Evolutionary conservation across 2,888 invertebrate species (phyloP).

Genomic region (Marronus borbonicus): DNA sequence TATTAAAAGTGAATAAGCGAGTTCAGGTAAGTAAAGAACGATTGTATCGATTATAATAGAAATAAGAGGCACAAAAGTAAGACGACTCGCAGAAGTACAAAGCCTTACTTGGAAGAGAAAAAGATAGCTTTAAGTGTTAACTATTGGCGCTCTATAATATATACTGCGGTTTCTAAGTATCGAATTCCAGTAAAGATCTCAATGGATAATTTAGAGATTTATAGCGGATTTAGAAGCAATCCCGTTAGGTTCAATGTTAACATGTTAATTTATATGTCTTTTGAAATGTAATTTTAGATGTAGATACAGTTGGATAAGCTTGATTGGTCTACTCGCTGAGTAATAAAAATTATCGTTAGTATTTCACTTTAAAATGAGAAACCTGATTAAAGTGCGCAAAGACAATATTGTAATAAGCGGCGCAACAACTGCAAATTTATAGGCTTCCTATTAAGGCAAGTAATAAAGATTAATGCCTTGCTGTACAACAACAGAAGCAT

Average conservation of each 20-base stretch:
- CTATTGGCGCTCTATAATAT: not conserved
- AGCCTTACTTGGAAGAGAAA: slow-evolving; percentile 3
- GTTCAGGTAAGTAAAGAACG: not conserved
- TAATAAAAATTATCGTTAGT: slow-evolving; percentile 36
- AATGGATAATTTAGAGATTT: slow-evolving; percentile 27
- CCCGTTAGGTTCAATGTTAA: slow-evolving; percentile 23
- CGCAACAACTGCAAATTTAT: slow-evolving; percentile 39
- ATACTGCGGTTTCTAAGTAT: slow-evolving; percentile 6
- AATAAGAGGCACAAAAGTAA: not conserved
- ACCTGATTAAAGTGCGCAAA: slow-evolving; percentile 34
- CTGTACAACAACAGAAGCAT: slow-evolving; percentile 26
- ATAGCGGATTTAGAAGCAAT: slow-evolving; percentile 17
- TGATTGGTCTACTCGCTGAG: slow-evolving; percentile 20
- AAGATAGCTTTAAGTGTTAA: slow-evolving; percentile 4
- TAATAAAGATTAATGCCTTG: slow-evolving; percentile 41
- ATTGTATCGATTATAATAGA: not conserved
- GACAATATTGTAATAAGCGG: slow-evolving; percentile 40
- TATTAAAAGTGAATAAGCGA: not conserved
- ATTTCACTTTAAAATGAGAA: slow-evolving; percentile 35
- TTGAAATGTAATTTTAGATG: slow-evolving; percentile 16
- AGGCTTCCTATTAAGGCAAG: slow-evolving; percentile 34
- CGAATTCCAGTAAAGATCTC: slow-evolving; percentile 17
- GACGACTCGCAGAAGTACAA: not conserved
- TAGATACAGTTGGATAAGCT: slow-evolving; percentile 12
- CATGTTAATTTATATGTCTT: slow-evolving; percentile 26